phyloP scores from a whole-genome alignment of 2,113 vertebrate species.

The Calypte anna region DNA sequence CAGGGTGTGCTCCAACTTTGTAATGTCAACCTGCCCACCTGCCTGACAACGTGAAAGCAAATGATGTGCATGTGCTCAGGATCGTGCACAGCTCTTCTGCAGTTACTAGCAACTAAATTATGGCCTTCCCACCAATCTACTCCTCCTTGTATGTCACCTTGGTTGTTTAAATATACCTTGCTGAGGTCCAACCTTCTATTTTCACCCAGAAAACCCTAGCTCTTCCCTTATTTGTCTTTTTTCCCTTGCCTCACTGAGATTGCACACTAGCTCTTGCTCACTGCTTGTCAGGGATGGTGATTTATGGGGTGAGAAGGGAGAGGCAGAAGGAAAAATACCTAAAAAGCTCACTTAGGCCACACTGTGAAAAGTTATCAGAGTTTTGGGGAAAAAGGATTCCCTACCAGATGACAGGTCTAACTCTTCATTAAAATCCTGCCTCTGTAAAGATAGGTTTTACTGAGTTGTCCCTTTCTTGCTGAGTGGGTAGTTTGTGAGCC shows the following conservation, averaged over 20 bases:
- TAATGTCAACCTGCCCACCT: not conserved
- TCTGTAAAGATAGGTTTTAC: not conserved
- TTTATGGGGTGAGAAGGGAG: not conserved
- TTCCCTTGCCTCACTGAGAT: not conserved
- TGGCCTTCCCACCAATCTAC: not conserved
- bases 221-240: not conserved
- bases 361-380: not conserved
- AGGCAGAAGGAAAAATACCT: not conserved
- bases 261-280: not conserved
- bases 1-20: accelerated
- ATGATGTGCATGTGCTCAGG: accelerated
- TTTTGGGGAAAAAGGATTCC: not conserved
- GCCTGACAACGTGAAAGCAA: not conserved
- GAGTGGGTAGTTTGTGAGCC: not conserved
- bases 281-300: not conserved
- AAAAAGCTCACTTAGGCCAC: not conserved
- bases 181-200: not conserved
- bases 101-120: slow-evolving; percentile 9
- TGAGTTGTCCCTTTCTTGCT: not conserved
- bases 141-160: not conserved
- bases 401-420: not conserved
- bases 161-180: not conserved
- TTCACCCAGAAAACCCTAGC: not conserved
- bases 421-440: not conserved
- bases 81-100: not conserved